Evolutionary conservation across 2,888 invertebrate species (phyloP).

Genomic region (Pollenia amentaria): DNA sequence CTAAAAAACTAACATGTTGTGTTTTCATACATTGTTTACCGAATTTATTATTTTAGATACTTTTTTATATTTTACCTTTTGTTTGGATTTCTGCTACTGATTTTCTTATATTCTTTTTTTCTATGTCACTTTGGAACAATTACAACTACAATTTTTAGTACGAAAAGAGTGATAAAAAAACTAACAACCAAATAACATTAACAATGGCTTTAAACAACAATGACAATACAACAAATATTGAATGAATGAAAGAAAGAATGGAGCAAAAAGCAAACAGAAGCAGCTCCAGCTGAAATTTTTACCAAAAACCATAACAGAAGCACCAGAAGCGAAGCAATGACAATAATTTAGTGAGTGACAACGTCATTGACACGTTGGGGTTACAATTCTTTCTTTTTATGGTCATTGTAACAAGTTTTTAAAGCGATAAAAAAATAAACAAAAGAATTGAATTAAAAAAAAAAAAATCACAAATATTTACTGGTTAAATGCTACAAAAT

Average conservation of each 20-base stretch:
- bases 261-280: constrained; percentile 19
- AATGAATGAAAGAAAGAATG: constrained; percentile 27
- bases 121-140: constrained; percentile 46
- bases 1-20: constrained; percentile 11
- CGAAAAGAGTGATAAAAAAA: constrained; percentile 1
- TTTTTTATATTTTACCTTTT: not conserved
- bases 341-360: constrained; percentile 70
- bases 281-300: constrained; percentile 38
- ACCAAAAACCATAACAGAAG: constrained; percentile 34
- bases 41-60: constrained; percentile 38
- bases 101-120: constrained; percentile 1
- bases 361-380: constrained; percentile 66
- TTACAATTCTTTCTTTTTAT: constrained; percentile 28
- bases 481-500: not conserved
- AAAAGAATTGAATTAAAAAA: constrained; percentile 10
- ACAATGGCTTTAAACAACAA: constrained; percentile 43
- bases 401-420: constrained; percentile 53
- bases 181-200: constrained; percentile 8
- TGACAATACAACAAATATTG: constrained; percentile 9
- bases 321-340: constrained; percentile 50
- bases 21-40: constrained; percentile 38
- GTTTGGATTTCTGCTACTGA: not conserved
- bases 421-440: constrained; percentile 18
- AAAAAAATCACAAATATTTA: constrained; percentile 27
- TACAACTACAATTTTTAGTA: constrained; percentile 27